Percentiles rank a stretch among this genome's conserved stretches.
Evolutionary conservation across 2,888 invertebrate genomes (phyloP).

Genomic region (Acanthococcus lagerstroemiae): DNA sequence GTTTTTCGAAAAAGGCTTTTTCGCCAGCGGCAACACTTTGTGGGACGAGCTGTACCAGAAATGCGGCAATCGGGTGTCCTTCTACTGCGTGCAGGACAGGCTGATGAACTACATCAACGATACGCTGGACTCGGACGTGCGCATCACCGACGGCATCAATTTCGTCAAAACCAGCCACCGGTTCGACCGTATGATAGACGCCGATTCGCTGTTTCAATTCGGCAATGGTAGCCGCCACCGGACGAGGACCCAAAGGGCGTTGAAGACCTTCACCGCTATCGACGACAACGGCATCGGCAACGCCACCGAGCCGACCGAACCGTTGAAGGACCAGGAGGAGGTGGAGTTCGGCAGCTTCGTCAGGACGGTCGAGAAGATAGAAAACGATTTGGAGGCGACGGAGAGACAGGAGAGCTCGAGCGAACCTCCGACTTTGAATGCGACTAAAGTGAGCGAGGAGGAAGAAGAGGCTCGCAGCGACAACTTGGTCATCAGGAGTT

Average conservation of each 20-base stretch:
- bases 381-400: conserved; percentile 1
- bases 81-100: conserved; percentile 67
- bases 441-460: conserved; percentile 21
- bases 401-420: conserved; percentile 12
- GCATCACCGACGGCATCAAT: conserved; percentile 52
- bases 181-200: conserved; percentile 32
- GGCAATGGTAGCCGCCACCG: conserved; percentile 46
- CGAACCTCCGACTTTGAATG: not conserved
- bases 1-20: conserved; percentile 20
- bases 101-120: conserved; percentile 62
- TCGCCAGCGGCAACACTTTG: conserved; percentile 40
- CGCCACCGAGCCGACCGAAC: conserved; percentile 3
- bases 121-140: conserved; percentile 53
- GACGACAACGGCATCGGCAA: conserved; percentile 4
- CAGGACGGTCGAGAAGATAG: conserved; percentile 1
- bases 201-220: not conserved
- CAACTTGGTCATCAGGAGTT: conserved; percentile 51
- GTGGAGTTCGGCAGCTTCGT: conserved; percentile 19
- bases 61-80: conserved; percentile 55
- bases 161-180: conserved; percentile 50
- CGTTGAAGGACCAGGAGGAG: conserved; percentile 35
- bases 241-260: conserved; percentile 1
- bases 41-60: conserved; percentile 65
- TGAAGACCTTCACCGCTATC: not conserved
- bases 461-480: conserved; percentile 37